These are phyloP conservation scores for Elegia similella DNA, from an alignment of 2,888 invertebrate species.

Conservation along the genomic window DNA sequence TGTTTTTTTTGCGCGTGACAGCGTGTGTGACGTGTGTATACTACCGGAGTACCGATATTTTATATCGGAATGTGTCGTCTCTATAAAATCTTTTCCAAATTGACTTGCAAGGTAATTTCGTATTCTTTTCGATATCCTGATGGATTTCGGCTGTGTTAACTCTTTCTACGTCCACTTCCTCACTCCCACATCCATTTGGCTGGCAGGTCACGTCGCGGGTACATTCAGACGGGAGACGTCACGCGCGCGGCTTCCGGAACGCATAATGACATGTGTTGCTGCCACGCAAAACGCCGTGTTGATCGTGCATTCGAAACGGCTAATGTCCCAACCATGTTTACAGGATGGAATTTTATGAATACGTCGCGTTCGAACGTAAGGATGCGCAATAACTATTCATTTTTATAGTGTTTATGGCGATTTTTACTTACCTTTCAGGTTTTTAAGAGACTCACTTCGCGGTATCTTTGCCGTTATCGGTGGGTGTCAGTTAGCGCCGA, in stretches of 20 bases:
- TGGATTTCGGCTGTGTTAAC: conserved; percentile 6
- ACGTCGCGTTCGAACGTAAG: no score
- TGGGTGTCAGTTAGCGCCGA: no score
- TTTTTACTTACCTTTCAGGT: background rate
- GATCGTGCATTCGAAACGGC: conserved; percentile 2
- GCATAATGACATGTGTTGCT: conserved; percentile 48
- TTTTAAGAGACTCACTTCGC: background rate
- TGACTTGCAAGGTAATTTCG: background rate
- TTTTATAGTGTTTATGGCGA: background rate
- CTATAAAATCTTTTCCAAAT: background rate
- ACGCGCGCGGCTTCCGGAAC: conserved; percentile 70
- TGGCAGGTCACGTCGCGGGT: conserved; percentile 59
- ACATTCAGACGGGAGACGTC: conserved; percentile 60
- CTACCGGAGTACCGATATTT: no score
- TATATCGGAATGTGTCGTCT: no score
- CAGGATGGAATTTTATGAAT: background rate
- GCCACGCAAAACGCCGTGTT: background rate
- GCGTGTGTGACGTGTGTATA: no score
- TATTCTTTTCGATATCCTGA: conserved; percentile 3
- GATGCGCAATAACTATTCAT: background rate
- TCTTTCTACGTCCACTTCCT: conserved; percentile 6
- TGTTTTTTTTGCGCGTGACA: no score
- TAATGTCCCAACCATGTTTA: background rate
- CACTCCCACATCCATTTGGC: conserved; percentile 2
- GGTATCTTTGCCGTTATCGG: no score